Base-by-base conservation (phyloP, 2,888 invertebrate genomes). In the Phymatocera aterrima region DNA sequence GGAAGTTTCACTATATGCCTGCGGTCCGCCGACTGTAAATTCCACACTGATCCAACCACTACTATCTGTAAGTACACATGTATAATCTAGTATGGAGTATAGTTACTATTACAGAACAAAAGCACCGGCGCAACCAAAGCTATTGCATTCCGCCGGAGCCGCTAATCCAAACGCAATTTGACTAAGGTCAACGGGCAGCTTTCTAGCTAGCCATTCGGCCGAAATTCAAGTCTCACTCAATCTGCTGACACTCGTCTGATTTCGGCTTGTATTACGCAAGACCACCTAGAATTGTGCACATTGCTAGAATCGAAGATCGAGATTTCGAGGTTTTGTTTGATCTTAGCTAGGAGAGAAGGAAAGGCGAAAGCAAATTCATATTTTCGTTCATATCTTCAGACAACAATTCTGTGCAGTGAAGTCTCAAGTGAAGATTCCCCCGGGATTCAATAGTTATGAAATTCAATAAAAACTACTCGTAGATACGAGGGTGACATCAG, bases 141-240 rank as follows among this genome's bases (percentile, higher is more conserved):
- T 24, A 43, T 82, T 82, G 83, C 81, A 83, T 86, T 87, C 85
- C 85, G 83, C 85, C 83, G 83, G 85, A 87, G 85, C 84, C 85
- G 84, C 82, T 85, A 86, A 84, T 85, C 85, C 87, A 86, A 86
- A 87, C 85, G 86, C 84, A 86, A 85, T 87, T 82, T 82, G 84
- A 85, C 84, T 85, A 87, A 87, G 85, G 86, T 85, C 84, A 84
- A 83, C 82, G 80, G 81, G 83, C 83, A 84, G 86, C 87, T 87
- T 87, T 87, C 86, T 85, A 84, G 82, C 83, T 83, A 81, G 80
- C 80, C 81, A 84, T 82, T 83, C 83, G 82, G 81, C 80, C 80
- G 85, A 85, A 87, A 87, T 87, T 87, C 84, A 87, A 85, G 84
- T 80, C 80, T 72, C 72, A 31, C 72, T 31, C 72, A 51, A 51